A percentile compares a stretch with the other conserved stretches of the same genome.
phyloP scores from a whole-genome alignment of 1,140 invertebrate species.

The Aphelinus certus region DNA sequence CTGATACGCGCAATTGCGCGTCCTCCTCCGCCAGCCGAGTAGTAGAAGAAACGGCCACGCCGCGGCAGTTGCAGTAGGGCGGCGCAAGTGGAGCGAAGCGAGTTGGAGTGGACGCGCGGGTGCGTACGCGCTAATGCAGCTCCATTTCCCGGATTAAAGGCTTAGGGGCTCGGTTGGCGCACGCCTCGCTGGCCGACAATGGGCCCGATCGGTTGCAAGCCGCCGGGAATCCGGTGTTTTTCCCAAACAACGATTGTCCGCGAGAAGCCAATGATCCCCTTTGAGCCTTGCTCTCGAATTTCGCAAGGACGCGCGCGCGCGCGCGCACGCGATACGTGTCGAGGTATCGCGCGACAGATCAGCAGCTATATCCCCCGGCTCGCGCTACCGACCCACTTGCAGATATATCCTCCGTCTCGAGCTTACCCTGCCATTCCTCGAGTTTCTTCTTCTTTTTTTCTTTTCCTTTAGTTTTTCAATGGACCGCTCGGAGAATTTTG shows the following conservation, averaged over 20 bases:
- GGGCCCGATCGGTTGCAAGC: conserved; percentile 30
- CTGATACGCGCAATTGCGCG: too few relatives aligned
- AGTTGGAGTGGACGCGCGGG: not conserved
- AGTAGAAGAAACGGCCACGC: not conserved
- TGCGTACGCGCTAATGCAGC: conserved; percentile 50
- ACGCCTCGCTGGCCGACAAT: conserved; percentile 55
- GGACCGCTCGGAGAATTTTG: too few relatives aligned
- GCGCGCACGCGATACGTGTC: not conserved
- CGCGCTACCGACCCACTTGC: not conserved
- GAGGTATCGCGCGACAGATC: conserved; percentile 11
- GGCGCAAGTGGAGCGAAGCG: not conserved
- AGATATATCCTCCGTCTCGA: not conserved
- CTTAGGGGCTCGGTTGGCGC: conserved; percentile 55
- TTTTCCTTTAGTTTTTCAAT: too few relatives aligned
- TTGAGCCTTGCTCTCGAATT: conserved; percentile 1
- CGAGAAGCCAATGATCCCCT: conserved; percentile 37
- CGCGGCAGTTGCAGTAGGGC: not conserved
- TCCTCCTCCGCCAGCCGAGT: not conserved
- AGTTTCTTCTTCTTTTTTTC: too few relatives aligned
- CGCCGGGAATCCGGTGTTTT: conserved; percentile 51
- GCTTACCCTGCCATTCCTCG: too few relatives aligned
- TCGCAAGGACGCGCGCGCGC: conserved; percentile 4
- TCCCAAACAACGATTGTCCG: conserved; percentile 50
- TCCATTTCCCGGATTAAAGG: conserved; percentile 62
- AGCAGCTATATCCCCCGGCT: conserved; percentile 44